Base-by-base conservation (phyloP, 2,797 vertebrate species). In the Thamnophis elegans region DNA sequence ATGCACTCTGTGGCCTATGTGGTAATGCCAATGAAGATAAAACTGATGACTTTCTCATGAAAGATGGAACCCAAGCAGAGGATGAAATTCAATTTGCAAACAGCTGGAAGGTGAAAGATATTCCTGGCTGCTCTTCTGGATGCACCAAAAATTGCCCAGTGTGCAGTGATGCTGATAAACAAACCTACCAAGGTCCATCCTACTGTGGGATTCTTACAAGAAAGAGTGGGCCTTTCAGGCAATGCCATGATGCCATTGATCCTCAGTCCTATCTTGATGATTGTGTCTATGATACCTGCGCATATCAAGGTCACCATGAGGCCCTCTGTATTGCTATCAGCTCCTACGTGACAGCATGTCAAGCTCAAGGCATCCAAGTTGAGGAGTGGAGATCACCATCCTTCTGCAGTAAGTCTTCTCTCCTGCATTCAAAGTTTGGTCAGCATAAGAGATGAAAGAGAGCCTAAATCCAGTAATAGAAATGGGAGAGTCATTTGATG, bases 201-300 rank as follows among this genome's bases (percentile, higher is more conserved):
- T 97, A 96, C 8, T 98, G 98, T 1, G 98, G 98, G 3, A 94
- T 97, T 42, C 97, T 98, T 8, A 60, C 88, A 26, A 89, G 1
- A 1, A 32, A 1, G 0, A 85, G 5, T 0, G 98, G 98, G 0
- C 98, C 98, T 3, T 98, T 98, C 32, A 89, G 32, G 26, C 28
- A 89, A 2, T 98, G 98, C 42, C 98, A 98, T 4, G 1, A 0
- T 1, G 93, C 93, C 0, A n/a, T 98, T 16, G n/a, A 96, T 6
- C 97, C 98, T 0, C 47, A 89, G 0, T 94, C 93, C 0, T 98
- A 97, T 96, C 97, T 98, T 3, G 95, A 97, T 82, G 97, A 98
- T 55, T 98, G 98, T 0, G 93, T 98, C 5, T 98, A 98, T 0
- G 98, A 98, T 0, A 95, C 98, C 55, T 98, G 98, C 20, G 96